Percentiles rank a stretch among this genome's conserved stretches.
Evolutionary conservation across 2,797 vertebrate species (phyloP).

Genomic region (Antrozous pallidus): DNA sequence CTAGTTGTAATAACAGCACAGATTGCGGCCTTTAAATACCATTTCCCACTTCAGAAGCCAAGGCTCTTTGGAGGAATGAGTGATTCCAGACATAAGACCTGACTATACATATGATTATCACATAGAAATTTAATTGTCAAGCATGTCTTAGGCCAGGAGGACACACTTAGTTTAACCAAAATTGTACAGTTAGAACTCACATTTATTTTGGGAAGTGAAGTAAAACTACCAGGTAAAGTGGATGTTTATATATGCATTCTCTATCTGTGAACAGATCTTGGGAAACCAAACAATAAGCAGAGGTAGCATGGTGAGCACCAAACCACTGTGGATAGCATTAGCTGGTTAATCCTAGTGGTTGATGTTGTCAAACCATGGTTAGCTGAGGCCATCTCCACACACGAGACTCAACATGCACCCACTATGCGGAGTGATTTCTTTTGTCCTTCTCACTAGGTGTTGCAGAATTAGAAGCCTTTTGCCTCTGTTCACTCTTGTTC

Average conservation of each 20-base stretch:
- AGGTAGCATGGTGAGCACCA: not conserved
- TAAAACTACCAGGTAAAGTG: not conserved
- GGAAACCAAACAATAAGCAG: not conserved
- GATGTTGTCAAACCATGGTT: not conserved
- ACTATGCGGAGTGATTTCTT: not conserved
- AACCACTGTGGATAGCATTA: not conserved
- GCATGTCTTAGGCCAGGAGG: not conserved
- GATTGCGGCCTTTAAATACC: slow-evolving; percentile 71
- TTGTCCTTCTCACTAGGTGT: not conserved
- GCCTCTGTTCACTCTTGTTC: not conserved
- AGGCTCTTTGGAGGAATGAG: slow-evolving; percentile 26
- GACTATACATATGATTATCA: not conserved
- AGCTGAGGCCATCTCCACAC: not conserved
- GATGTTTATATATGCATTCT: not conserved
- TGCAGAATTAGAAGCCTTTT: not conserved
- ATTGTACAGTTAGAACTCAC: slow-evolving; percentile 5
- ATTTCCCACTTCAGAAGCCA: slow-evolving; percentile 60
- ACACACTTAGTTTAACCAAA: slow-evolving; percentile 4
- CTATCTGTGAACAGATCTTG: not conserved
- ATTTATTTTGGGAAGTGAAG: slow-evolving; percentile 9
- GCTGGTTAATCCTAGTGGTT: not conserved
- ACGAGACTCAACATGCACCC: not conserved
- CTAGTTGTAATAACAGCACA: slow-evolving; percentile 60
- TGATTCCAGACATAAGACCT: slow-evolving; percentile 10
- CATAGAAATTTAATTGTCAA: not conserved